Conservation (phyloP, 1,140 invertebrate genomes). For the Zaprionus gabonicus region DNA sequence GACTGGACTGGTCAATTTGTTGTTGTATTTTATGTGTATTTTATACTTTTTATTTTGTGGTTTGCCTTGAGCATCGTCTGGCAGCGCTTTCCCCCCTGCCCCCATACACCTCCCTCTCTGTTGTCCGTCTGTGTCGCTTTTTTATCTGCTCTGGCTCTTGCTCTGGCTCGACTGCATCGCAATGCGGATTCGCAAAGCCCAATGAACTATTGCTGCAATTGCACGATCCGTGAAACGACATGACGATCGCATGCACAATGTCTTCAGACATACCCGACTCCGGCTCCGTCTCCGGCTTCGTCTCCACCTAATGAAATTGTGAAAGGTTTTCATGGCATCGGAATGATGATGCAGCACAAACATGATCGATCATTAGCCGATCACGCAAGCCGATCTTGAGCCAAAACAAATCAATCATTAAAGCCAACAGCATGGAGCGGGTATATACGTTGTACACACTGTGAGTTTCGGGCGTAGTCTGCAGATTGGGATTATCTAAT, state of each 20-base stretch:
- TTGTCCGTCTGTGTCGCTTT: conserved; percentile 1
- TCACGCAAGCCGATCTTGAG: conserved; percentile 35
- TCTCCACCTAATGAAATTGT: conserved; percentile 70
- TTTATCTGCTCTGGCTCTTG: conserved; percentile 18
- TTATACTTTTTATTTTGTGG: conserved; percentile 45
- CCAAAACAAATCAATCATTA: conserved; percentile 43
- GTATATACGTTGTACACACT: neutral
- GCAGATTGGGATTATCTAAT: conserved; percentile 28
- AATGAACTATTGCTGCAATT: conserved; percentile 78
- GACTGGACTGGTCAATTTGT: conserved; percentile 30
- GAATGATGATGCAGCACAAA: conserved; percentile 20
- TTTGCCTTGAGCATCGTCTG: conserved; percentile 72
- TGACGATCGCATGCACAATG: conserved; percentile 39
- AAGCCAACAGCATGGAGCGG: conserved; percentile 1
- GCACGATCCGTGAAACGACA: conserved; percentile 41
- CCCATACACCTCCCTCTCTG: neutral
- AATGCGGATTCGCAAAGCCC: conserved; percentile 80
- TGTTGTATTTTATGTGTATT: neutral
- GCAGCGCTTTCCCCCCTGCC: conserved; percentile 14
- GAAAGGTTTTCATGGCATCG: conserved; percentile 68
- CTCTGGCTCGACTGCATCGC: conserved; percentile 49
- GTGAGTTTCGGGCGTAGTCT: conserved; percentile 21
- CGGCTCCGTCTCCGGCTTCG: neutral
- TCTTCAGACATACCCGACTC: conserved; percentile 20
- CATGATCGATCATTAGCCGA: conserved; percentile 46